Evolutionary conservation across 2,888 invertebrate genomes (phyloP), one percentile per base, ranked within the genome.

Genomic region (Campoletis raptor): DNA sequence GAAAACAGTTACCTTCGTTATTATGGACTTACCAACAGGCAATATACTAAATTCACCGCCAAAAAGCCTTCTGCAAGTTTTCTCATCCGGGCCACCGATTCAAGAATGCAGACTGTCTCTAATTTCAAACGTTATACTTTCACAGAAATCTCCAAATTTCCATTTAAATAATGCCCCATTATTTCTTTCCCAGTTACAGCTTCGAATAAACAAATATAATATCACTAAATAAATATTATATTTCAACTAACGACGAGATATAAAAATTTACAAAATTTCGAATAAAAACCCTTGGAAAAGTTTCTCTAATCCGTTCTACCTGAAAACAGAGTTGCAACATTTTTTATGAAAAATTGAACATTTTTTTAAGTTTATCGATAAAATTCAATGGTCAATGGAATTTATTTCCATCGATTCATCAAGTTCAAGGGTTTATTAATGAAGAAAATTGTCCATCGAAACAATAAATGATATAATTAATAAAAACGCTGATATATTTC

Each of bases 41-140:
- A 66, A 66, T n/a, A 37, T 37, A 66, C 66, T n/a, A 40, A 12
- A 61, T 24, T 66, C 8, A n/a, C 37, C 66, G 37, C 37, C 66
- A n/a, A 66, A 37, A 66, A 40, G 37, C n/a, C 37, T 37, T 66
- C 2, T n/a, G 30, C 24, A 61, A 61, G 66, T 40, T 66, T n/a
- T 66, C n/a, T n/a, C 37, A 37, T 66, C 8, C 8, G 37, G 66
- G 7, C 37, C 61, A 66, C 18, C 66, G n/a, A 2, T 30, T 30
- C 61, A 6, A 10, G 24, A 15, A 12, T 30, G 61, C 30, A 61
- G 24, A 8, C 1, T 21, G 21, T 57, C 24, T 10, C 7, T 9
- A 57, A 57, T 10, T 24, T 57, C 10, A 24, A 24, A 10, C 24
- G 24, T 24, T 45, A 45, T 15, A 45, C 24, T 57, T 24, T 3